Evolutionary conservation across 2,113 vertebrate genomes (phyloP).

Genomic region (Cricetomys ansorgei): DNA sequence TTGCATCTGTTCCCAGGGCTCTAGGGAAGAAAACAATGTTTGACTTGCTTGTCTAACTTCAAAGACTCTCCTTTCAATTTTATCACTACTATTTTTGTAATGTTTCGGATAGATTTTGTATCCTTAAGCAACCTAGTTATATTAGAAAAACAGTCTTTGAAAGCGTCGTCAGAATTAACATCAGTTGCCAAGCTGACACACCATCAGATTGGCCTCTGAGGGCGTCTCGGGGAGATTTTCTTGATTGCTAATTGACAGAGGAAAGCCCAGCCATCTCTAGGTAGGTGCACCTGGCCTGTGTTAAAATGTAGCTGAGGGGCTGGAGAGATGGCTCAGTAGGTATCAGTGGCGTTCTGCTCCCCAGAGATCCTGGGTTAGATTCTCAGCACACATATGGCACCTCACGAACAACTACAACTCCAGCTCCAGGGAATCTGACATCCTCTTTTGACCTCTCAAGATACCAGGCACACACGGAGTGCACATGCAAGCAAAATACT

Average conservation of each 20-base stretch:
- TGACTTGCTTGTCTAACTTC: background rate
- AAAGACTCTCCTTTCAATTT: background rate
- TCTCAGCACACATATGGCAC: background rate
- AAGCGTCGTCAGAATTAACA: background rate
- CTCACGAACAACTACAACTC: background rate
- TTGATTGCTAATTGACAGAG: background rate
- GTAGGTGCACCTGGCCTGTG: background rate
- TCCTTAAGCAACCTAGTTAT: background rate
- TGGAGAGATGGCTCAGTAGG: background rate
- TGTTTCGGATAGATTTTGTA: slow-evolving; percentile 2
- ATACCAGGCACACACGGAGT: background rate
- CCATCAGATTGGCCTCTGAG: background rate
- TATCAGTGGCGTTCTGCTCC: background rate
- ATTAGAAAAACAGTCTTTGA: background rate
- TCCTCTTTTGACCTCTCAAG: background rate
- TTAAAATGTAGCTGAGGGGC: background rate
- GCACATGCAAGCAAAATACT: background rate
- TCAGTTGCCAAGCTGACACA: background rate
- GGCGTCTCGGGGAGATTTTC: background rate
- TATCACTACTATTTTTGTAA: background rate
- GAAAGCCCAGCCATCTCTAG: background rate
- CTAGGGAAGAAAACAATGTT: background rate
- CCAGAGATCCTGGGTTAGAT: background rate
- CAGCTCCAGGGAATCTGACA: background rate
- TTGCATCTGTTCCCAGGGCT: background rate